Evolutionary conservation across 2,888 invertebrate species (phyloP), one percentile per base, ranked within the genome.

Genomic region (Diabrotica balteata): DNA sequence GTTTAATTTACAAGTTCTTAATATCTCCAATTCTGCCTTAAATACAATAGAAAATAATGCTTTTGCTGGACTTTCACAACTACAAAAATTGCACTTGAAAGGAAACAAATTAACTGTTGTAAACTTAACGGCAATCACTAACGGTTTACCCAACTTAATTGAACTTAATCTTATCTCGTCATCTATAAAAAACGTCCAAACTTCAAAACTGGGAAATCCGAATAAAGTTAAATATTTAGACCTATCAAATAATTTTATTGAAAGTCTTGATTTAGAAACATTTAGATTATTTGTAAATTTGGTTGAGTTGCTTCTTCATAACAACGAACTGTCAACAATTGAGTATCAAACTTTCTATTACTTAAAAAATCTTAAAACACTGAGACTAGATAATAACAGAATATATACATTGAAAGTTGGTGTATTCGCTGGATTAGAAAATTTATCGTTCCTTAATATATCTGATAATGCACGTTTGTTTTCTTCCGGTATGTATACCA

Each of bases 1-100:
- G 50, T 32, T 42, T 11, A 52, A 51, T 45, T 55, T 69, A 54
- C 51, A 46, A 32, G 46, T 7, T 10, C 46, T 69, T 17, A 54
- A 59, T 61, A 50, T 69, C 8, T 66, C 69, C 2, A 46, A 46
- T 7, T 17, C 51, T 11, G 47, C 43, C 17, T 52, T 69, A 8
- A 7, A 53, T 17, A 51, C 45, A 9, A 45, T 68, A 7, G 22
- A 51, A n/a, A 44, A 60, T 5, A 43, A 55, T 45, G 59, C 45
- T 17, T 64, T 68, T 7, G 22, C 9, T 3, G 50, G 55, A 11
- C 11, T 63, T 6, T 10, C 43, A 4, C 46, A 51, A 53, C 42
- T 68, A 7, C 17, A 55, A 57, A 17, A 49, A 32, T 59, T 68
- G 1, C 42, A 57, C 46, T 46, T 66, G 32, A 9, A 43, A 22